These are phyloP conservation scores for Tachystola acroxantha DNA, from an alignment of 2,888 invertebrate species.

Conservation along the genomic window DNA sequence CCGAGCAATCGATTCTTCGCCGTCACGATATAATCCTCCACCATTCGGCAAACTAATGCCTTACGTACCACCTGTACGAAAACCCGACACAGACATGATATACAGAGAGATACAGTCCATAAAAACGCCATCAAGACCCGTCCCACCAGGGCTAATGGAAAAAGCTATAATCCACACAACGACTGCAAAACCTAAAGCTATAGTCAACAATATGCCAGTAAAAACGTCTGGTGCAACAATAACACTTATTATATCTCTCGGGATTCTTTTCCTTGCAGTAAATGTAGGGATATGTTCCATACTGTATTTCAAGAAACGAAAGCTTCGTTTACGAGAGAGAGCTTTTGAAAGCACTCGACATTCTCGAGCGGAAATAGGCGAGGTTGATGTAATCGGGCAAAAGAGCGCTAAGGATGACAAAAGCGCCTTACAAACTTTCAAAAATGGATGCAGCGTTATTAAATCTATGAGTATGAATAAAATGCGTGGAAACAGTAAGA, in stretches of 20 bases:
- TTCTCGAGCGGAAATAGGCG: conserved; percentile 70
- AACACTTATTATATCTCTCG: conserved; percentile 80
- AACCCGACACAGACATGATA: conserved; percentile 44
- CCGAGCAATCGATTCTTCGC: conserved; percentile 30
- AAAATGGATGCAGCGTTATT: conserved; percentile 78
- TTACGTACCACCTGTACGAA: conserved; percentile 14
- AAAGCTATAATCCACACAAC: conserved; percentile 35
- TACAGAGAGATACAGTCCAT: conserved; percentile 62
- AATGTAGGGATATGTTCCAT: conserved; percentile 84
- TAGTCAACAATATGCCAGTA: conserved; percentile 39
- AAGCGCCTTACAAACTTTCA: conserved; percentile 59
- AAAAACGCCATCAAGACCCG: conserved; percentile 48
- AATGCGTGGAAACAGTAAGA: conserved; percentile 71
- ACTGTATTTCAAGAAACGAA: conserved; percentile 82
- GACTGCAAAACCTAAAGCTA: conserved; percentile 39
- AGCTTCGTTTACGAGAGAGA: conserved; percentile 70
- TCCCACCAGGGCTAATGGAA: conserved; percentile 50
- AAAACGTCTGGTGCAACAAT: conserved; percentile 80
- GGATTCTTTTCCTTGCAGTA: conserved; percentile 83
- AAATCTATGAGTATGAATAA: conserved; percentile 75
- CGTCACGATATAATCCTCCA: conserved; percentile 36
- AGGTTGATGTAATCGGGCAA: conserved; percentile 69
- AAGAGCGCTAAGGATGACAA: conserved; percentile 65
- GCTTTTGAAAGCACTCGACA: conserved; percentile 60
- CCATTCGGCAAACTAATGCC: conserved; percentile 48